Conservation (phyloP, 2,888 invertebrate genomes). For the Minunthozetes semirufus region DNA sequence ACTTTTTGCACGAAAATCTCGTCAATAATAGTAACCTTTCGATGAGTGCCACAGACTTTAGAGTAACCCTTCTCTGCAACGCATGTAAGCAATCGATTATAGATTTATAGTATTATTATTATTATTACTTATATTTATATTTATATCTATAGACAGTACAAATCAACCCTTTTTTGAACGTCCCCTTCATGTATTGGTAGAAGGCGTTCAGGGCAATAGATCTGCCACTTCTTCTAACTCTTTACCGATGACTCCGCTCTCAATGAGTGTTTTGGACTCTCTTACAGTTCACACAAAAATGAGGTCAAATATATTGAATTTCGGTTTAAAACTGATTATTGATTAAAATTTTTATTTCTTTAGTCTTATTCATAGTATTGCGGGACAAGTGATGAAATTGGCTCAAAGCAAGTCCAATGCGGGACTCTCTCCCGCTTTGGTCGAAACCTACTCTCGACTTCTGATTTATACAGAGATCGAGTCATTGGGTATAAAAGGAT, state of each 20-base stretch:
- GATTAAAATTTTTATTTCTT: constrained; percentile 40
- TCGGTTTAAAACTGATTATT: not conserved
- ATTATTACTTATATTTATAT: no score
- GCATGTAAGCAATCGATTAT: constrained; percentile 57
- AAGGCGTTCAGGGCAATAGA: constrained; percentile 61
- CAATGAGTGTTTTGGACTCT: constrained; percentile 86
- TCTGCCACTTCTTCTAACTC: constrained; percentile 72
- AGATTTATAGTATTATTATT: no score
- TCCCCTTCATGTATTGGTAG: constrained; percentile 85
- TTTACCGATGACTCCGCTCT: constrained; percentile 73
- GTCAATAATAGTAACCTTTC: constrained; percentile 51
- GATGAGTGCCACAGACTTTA: constrained; percentile 69
- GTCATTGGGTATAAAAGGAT: constrained; percentile 90
- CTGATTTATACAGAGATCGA: constrained; percentile 94
- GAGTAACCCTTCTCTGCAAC: constrained; percentile 85
- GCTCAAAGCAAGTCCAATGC: constrained; percentile 70
- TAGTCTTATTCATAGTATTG: constrained; percentile 60
- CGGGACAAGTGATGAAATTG: constrained; percentile 77
- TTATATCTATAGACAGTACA: constrained; percentile 52
- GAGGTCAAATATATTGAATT: constrained; percentile 52
- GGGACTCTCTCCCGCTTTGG: constrained; percentile 79
- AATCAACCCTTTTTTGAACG: constrained; percentile 83
- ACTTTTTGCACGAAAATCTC: constrained; percentile 72
- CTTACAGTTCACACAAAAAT: constrained; percentile 93
- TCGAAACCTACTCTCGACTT: constrained; percentile 87